Percentiles rank a stretch among this genome's conserved stretches.
Conservation (phyloP, 2,797 vertebrate species). For the Acanthiza pusilla region DNA sequence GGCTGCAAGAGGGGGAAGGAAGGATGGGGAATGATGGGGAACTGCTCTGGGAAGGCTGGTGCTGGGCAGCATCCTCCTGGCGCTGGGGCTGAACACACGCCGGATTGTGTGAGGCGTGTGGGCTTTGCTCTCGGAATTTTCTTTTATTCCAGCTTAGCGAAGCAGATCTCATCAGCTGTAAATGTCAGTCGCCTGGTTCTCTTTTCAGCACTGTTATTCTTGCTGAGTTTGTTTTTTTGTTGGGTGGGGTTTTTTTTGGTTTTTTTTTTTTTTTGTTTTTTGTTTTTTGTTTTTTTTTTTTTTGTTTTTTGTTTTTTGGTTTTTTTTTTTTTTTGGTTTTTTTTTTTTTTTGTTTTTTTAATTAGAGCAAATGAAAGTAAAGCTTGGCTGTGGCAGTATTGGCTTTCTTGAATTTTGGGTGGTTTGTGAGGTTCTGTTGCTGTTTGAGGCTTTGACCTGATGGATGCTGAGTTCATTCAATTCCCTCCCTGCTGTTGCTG, state of each 20-base stretch:
- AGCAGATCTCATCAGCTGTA: not conserved
- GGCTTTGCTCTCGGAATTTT: not conserved
- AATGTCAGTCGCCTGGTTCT: not conserved
- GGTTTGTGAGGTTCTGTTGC: not conserved
- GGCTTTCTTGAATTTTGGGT: not conserved
- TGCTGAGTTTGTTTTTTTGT: not conserved
- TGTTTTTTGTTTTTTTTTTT: not conserved
- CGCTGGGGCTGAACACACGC: accelerated
- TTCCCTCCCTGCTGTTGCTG: not conserved
- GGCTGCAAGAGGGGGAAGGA: not conserved
- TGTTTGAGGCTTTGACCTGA: not conserved
- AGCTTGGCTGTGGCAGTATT: not conserved
- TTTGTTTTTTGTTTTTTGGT: too few species aligned
- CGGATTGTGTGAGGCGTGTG: not conserved
- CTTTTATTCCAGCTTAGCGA: not conserved
- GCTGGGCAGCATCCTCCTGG: not conserved
- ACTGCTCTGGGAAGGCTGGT: not conserved
- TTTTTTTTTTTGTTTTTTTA: not conserved
- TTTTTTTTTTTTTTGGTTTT: not conserved
- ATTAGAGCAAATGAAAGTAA: not conserved
- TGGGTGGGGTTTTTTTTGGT: too few species aligned
- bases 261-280: not conserved
- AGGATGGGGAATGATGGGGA: accelerated
- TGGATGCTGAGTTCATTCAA: not conserved
- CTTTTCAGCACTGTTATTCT: not conserved